phyloP scores from a whole-genome alignment of 1,140 invertebrate species.

The Saccostrea echinata region DNA sequence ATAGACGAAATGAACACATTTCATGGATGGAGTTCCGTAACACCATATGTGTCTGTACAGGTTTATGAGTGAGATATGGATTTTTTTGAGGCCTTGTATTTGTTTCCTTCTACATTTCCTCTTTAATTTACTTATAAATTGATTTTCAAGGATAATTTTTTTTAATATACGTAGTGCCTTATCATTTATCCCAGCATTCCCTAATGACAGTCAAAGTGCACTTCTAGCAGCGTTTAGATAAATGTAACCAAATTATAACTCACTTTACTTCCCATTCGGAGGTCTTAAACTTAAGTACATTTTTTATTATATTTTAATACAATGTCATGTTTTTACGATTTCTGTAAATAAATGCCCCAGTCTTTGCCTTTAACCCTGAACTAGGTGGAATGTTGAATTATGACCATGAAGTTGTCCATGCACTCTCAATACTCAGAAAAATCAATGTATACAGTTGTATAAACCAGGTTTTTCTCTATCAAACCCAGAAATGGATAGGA shows the following conservation, averaged over 20 bases:
- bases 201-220: background rate
- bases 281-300: background rate
- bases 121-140: slow-evolving; percentile 1
- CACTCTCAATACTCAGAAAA: background rate
- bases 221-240: too few species aligned
- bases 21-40: slow-evolving; percentile 18
- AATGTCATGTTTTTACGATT: too few species aligned
- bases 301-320: background rate
- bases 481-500: background rate
- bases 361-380: background rate
- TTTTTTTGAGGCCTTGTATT: slow-evolving; percentile 6
- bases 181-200: background rate
- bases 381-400: background rate
- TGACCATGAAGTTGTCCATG: background rate
- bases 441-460: background rate
- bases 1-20: slow-evolving; percentile 18
- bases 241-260: too few species aligned
- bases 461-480: background rate
- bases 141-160: background rate
- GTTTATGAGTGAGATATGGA: background rate
- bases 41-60: background rate
- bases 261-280: too few species aligned
- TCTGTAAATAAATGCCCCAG: too few species aligned
- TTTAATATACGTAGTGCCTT: background rate
- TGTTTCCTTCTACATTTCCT: background rate